These are phyloP conservation scores for Hyperopisus bebe DNA, from an alignment of 2,113 vertebrate species.

Conservation along the genomic window DNA sequence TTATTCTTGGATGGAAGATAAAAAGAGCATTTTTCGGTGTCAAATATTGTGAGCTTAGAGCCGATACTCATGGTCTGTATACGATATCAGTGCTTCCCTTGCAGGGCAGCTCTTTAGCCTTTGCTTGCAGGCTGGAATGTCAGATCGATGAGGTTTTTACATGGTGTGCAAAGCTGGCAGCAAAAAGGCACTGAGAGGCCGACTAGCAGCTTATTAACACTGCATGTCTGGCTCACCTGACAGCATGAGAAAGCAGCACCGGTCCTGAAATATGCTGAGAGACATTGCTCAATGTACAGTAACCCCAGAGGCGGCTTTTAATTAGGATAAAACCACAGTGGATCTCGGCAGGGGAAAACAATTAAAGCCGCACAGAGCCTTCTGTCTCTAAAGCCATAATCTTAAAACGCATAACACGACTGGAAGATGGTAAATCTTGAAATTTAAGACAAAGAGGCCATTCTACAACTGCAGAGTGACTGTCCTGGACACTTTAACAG, in stretches of 20 bases:
- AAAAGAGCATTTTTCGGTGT: not conserved
- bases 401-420: not conserved
- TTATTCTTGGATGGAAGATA: not conserved
- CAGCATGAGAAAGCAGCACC: not conserved
- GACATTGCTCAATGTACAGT: not conserved
- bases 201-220: not conserved
- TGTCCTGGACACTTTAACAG: not conserved
- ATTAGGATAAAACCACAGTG: not conserved
- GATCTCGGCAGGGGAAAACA: conserved; percentile 5
- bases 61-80: not conserved
- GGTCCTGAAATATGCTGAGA: not conserved
- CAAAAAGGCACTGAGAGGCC: not conserved
- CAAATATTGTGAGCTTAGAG: not conserved
- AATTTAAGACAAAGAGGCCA: not conserved
- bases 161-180: not conserved
- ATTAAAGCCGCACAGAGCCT: not conserved
- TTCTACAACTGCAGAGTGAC: not conserved
- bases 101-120: not conserved
- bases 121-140: not conserved
- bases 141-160: not conserved
- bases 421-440: not conserved
- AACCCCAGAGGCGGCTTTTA: not conserved
- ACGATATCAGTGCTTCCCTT: not conserved
- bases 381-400: not conserved
- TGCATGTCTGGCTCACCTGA: not conserved